phyloP scores from a whole-genome alignment of 2,113 vertebrate genomes.

The Malurus alboscapulatus region DNA sequence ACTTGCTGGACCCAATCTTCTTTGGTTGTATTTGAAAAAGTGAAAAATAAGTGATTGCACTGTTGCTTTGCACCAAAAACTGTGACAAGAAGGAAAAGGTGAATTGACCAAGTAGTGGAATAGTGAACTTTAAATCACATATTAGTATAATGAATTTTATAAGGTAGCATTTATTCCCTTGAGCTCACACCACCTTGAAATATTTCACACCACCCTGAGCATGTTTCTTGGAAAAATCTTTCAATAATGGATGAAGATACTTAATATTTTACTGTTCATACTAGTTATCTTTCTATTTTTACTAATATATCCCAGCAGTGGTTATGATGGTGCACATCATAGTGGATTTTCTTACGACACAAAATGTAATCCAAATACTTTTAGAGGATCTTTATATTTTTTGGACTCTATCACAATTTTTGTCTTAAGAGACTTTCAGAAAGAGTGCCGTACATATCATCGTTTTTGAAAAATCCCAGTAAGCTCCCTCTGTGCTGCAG shows the following conservation, averaged over 20 bases:
- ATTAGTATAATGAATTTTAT: not conserved
- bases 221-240: not conserved
- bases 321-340: not conserved
- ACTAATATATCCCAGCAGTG: not conserved
- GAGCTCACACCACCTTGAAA: not conserved
- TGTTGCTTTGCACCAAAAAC: not conserved
- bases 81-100: not conserved
- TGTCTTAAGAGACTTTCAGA: not conserved
- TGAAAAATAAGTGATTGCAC: not conserved
- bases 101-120: not conserved
- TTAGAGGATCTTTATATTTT: not conserved
- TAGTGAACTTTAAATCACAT: not conserved
- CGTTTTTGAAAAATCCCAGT: not conserved
- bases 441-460: accelerated
- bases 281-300: not conserved
- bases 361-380: not conserved
- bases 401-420: not conserved
- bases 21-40: not conserved
- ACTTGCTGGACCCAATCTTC: not conserved
- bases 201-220: not conserved
- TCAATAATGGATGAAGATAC: not conserved
- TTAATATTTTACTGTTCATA: not conserved
- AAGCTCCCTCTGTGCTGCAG: not conserved
- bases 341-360: not conserved
- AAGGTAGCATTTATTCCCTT: not conserved